Conservation (phyloP, 2,113 vertebrate genomes). For the Lamprologus tigripictilis region DNA sequence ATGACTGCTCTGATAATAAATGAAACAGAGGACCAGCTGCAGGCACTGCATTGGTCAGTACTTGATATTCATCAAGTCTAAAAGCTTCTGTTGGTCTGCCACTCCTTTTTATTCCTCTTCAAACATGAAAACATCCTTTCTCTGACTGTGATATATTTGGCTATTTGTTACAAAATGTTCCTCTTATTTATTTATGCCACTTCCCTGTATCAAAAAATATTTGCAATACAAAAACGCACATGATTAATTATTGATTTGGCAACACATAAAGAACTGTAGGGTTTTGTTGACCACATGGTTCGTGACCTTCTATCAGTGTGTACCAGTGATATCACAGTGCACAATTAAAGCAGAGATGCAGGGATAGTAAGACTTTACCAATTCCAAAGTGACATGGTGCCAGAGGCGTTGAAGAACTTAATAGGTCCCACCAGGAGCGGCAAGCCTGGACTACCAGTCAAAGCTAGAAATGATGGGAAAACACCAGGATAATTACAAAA, state of each 20-base stretch:
- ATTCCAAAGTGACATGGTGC: neutral
- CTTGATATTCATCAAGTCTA: neutral
- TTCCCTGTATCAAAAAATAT: conserved; percentile 1
- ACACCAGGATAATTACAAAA: neutral
- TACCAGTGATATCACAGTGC: neutral
- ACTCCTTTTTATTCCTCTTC: neutral
- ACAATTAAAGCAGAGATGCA: neutral
- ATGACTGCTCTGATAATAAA: neutral
- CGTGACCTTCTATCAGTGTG: neutral
- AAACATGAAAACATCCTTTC: neutral
- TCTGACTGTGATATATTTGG: neutral
- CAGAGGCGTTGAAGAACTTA: neutral
- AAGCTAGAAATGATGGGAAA: neutral
- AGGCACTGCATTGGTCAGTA: neutral
- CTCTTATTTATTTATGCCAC: neutral
- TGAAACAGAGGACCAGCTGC: neutral
- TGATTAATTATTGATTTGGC: conserved; percentile 23
- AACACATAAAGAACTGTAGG: neutral
- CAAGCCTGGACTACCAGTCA: neutral
- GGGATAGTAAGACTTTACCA: neutral
- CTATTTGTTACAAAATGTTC: neutral
- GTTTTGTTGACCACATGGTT: neutral
- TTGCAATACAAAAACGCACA: neutral
- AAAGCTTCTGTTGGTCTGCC: neutral
- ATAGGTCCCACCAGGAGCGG: neutral